Conservation (phyloP, 2,888 invertebrate genomes). For the Pecten maximus region DNA sequence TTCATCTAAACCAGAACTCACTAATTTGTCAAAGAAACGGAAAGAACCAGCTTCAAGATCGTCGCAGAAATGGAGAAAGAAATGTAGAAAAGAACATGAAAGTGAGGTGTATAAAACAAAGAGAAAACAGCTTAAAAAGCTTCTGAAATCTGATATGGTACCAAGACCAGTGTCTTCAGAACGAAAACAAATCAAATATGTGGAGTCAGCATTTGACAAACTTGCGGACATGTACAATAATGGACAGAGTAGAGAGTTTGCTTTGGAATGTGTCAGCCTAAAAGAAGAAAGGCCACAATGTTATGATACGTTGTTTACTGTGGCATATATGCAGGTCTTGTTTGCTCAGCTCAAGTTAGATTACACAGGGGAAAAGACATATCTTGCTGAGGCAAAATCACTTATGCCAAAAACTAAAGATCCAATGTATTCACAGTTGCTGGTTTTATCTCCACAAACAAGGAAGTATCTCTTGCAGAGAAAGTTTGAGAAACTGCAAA, state of each 20-base stretch:
- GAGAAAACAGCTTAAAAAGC: background rate
- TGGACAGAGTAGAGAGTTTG: background rate
- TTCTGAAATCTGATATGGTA: background rate
- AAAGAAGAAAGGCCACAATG: background rate
- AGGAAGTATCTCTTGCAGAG: background rate
- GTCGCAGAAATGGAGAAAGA: background rate
- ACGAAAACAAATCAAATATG: background rate
- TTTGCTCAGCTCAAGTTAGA: background rate
- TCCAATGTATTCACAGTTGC: background rate
- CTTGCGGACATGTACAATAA: conserved; percentile 1
- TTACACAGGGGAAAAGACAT: background rate
- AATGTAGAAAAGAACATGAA: background rate
- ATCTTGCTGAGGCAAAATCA: background rate
- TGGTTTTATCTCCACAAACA: background rate
- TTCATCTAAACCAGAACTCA: background rate
- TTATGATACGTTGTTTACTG: background rate
- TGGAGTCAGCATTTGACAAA: background rate
- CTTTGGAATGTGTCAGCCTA: background rate
- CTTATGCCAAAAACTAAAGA: background rate
- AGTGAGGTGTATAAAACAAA: background rate
- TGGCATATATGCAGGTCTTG: background rate
- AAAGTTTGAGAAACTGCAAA: background rate
- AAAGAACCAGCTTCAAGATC: background rate
- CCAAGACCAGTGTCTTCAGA: background rate
- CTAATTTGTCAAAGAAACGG: background rate